Evolutionary conservation across 2,888 invertebrate species (phyloP).

Genomic region (Agrenia bidenticulata): DNA sequence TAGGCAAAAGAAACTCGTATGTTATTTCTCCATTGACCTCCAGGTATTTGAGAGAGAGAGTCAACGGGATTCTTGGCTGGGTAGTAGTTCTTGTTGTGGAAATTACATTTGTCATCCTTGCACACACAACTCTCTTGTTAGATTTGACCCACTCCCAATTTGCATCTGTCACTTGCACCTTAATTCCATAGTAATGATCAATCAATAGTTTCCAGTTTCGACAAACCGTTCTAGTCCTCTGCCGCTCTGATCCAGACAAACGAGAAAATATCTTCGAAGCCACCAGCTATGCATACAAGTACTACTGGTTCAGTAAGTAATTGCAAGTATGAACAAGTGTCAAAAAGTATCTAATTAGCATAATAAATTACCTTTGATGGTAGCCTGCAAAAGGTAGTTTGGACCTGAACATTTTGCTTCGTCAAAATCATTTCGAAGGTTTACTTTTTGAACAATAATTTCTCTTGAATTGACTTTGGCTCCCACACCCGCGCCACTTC

Average conservation of each 20-base stretch:
- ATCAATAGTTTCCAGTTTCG: neutral
- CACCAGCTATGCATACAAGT: slow-evolving; percentile 1
- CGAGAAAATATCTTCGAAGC: neutral
- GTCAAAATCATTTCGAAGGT: no score
- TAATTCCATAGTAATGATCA: neutral
- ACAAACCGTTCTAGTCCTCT: neutral
- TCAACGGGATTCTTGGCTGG: neutral
- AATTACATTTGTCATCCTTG: neutral
- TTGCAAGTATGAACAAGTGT: no score
- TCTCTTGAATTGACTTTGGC: no score
- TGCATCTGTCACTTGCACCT: neutral
- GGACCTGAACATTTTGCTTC: no score
- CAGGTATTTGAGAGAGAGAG: neutral
- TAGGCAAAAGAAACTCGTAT: neutral
- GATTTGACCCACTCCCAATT: neutral
- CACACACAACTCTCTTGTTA: neutral
- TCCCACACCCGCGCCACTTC: no score
- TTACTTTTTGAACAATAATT: no score
- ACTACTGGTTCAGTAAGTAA: no score
- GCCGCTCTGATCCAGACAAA: neutral
- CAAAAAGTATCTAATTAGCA: no score
- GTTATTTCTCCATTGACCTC: neutral
- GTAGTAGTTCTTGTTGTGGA: neutral
- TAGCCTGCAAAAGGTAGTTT: no score
- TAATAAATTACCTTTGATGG: no score